Percentiles rank a stretch among this genome's conserved stretches.
Evolutionary conservation across 2,797 vertebrate genomes (phyloP).

Genomic region (Triplophysa yarkandensis): DNA sequence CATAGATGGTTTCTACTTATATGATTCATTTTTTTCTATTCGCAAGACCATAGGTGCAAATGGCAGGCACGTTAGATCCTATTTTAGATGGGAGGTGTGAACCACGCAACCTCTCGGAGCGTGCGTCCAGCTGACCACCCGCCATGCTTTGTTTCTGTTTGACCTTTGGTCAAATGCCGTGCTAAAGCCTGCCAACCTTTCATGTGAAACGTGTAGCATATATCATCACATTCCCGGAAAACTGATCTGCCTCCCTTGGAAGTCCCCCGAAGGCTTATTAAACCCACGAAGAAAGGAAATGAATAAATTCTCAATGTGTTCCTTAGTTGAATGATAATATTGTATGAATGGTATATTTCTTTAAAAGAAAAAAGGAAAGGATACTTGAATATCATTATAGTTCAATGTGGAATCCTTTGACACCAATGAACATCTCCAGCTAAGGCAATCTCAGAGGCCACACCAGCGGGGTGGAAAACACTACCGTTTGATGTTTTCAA

Average conservation of each 20-base stretch:
- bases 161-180: constrained; percentile 75
- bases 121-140: constrained; percentile 74
- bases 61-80: constrained; percentile 47
- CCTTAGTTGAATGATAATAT: constrained; percentile 78
- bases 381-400: constrained; percentile 71
- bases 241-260: constrained; percentile 55
- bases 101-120: constrained; percentile 47
- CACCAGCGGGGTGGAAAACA: constrained; percentile 66
- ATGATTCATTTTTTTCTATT: constrained; percentile 70
- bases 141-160: constrained; percentile 73
- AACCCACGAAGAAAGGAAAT: constrained; percentile 78
- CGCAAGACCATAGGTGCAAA: constrained; percentile 43
- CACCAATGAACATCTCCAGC: constrained; percentile 73
- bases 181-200: constrained; percentile 77
- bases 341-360: constrained; percentile 79
- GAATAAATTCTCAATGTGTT: constrained; percentile 80
- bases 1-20: constrained; percentile 67
- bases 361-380: constrained; percentile 59
- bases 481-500: constrained; percentile 83
- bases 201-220: constrained; percentile 77
- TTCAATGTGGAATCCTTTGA: constrained; percentile 67
- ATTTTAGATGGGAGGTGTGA: constrained; percentile 39
- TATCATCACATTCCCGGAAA: constrained; percentile 51
- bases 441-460: constrained; percentile 74
- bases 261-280: constrained; percentile 84